Evolutionary conservation across 2,888 invertebrate species (phyloP).

Genomic region (Eupelmus urozonus): DNA sequence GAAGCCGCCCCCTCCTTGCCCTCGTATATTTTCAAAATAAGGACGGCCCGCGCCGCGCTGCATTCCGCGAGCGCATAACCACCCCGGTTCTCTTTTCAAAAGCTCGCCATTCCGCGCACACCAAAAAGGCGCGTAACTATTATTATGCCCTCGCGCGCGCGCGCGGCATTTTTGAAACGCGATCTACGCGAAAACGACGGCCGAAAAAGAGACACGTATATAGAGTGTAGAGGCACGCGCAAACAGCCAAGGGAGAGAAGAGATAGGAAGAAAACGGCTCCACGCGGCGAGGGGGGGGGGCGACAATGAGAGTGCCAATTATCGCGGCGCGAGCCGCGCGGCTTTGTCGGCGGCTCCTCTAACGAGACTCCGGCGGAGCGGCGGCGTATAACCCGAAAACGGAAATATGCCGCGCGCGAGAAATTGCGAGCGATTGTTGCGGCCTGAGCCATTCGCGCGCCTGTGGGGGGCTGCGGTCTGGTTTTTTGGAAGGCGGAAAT

Average conservation of each 20-base stretch:
- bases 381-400: neutral
- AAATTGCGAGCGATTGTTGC: no score
- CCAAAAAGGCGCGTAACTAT: no score
- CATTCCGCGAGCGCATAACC: no score
- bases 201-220: neutral
- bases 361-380: conserved; percentile 8
- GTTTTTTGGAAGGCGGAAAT: no score
- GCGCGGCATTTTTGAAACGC: neutral
- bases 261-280: neutral
- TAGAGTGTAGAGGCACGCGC: neutral
- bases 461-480: no score
- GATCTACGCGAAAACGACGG: neutral
- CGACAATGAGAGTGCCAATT: conserved; percentile 44
- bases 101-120: no score
- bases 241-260: neutral
- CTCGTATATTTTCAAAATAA: no score
- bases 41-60: no score
- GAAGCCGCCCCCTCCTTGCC: no score
- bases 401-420: neutral
- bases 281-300: neutral
- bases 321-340: conserved; percentile 36
- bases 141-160: neutral
- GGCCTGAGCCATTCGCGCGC: no score
- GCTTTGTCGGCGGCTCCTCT: conserved; percentile 42
- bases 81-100: no score